These are phyloP conservation scores for Marronus borbonicus DNA, from an alignment of 2,888 invertebrate species.

Conservation along the genomic window DNA sequence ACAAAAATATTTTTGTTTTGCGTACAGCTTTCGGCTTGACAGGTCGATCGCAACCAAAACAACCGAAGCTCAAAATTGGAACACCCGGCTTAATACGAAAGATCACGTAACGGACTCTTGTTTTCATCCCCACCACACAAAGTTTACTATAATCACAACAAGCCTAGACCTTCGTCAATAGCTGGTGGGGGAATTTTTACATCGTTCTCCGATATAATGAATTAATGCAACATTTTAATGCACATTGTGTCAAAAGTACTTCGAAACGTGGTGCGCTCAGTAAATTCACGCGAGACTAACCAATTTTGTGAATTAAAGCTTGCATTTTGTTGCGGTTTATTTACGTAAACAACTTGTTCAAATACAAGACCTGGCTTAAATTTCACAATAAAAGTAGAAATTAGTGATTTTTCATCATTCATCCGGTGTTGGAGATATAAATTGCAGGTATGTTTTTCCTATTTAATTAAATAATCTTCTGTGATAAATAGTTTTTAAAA, in stretches of 20 bases:
- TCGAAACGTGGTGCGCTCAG: neutral
- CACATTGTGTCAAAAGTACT: slow-evolving; percentile 11
- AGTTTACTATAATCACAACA: neutral
- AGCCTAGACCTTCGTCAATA: slow-evolving; percentile 13
- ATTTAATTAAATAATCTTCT: too few relatives aligned
- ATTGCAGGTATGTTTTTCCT: too few relatives aligned
- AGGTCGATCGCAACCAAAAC: neutral
- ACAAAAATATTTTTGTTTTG: too few relatives aligned
- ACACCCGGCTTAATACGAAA: neutral
- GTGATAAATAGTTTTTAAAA: too few relatives aligned
- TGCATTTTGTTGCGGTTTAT: neutral
- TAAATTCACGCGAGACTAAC: neutral
- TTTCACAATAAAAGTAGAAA: too few relatives aligned
- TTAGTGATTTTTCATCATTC: too few relatives aligned
- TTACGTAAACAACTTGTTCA: too few relatives aligned
- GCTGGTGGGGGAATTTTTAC: slow-evolving; percentile 23
- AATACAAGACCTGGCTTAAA: too few relatives aligned
- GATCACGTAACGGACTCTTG: slow-evolving; percentile 21
- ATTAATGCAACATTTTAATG: slow-evolving; percentile 8
- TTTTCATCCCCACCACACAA: neutral
- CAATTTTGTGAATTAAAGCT: neutral
- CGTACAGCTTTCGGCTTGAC: too few relatives aligned
- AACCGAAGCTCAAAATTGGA: neutral
- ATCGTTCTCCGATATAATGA: slow-evolving; percentile 15
- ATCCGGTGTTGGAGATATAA: too few relatives aligned